Percentiles rank a stretch among this genome's conserved stretches.
phyloP scores from a whole-genome alignment of 1,140 invertebrate species.

The Hylaeus anthracinus region DNA sequence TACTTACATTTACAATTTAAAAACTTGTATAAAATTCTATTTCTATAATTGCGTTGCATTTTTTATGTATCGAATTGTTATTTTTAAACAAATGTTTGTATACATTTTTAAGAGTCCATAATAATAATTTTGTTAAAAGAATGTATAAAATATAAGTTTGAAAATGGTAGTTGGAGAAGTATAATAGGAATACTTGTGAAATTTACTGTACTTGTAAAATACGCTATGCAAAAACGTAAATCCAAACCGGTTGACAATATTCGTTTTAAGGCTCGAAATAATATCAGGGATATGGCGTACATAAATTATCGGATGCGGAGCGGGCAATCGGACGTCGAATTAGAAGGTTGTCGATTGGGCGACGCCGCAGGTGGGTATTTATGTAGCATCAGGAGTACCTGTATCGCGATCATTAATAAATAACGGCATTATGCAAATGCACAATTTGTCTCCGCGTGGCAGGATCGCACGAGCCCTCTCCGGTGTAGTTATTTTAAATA shows the following conservation, averaged over 20 bases:
- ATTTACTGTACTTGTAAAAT: not conserved
- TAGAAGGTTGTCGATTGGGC: conserved; percentile 59
- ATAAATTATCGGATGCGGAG: conserved; percentile 35
- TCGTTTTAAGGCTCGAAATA: conserved; percentile 6
- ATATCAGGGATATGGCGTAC: conserved; percentile 7
- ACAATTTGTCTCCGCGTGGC: conserved; percentile 71
- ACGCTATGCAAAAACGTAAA: not conserved
- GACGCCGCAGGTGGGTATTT: conserved; percentile 61
- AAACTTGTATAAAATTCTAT: too few species aligned
- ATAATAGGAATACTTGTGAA: not conserved
- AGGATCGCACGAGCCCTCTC: conserved; percentile 39
- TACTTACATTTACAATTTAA: too few species aligned
- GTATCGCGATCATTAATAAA: conserved; percentile 71
- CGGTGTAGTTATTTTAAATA: conserved; percentile 71
- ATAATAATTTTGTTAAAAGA: too few species aligned
- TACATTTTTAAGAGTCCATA: too few species aligned
- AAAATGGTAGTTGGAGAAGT: too few species aligned
- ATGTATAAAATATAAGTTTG: too few species aligned
- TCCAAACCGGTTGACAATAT: not conserved
- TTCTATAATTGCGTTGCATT: too few species aligned
- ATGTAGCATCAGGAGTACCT: conserved; percentile 51
- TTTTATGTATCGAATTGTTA: too few species aligned
- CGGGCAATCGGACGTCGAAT: conserved; percentile 54
- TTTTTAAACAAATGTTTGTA: too few species aligned
- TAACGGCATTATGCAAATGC: conserved; percentile 76